These are phyloP conservation scores for Entelurus aequoreus DNA, from an alignment of 2,113 vertebrate species.

Conservation along the genomic window DNA sequence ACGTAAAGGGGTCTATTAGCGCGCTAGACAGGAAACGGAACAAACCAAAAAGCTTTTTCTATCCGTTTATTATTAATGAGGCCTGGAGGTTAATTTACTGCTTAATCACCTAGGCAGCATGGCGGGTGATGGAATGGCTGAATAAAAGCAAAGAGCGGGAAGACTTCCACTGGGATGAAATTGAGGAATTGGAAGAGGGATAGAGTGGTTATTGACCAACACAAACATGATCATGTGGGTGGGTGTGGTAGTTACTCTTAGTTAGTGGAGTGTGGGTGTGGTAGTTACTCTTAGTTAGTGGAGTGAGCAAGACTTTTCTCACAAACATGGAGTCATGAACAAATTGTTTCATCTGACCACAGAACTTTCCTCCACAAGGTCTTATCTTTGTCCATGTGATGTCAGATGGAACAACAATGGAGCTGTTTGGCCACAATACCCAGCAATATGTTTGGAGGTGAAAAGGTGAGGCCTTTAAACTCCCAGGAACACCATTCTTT, in stretches of 20 bases:
- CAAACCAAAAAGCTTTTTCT: conserved; percentile 62
- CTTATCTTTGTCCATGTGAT: too few relatives aligned
- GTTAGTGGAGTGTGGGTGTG: background rate
- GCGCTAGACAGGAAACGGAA: conserved; percentile 63
- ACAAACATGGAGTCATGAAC: too few relatives aligned
- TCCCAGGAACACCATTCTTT: too few relatives aligned
- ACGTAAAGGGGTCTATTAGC: conserved; percentile 65
- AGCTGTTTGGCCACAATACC: too few relatives aligned
- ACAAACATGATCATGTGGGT: conserved; percentile 6
- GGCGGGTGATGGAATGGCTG: conserved; percentile 38
- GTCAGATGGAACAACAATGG: too few relatives aligned
- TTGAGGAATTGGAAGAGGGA: conserved; percentile 5
- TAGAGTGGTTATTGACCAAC: background rate
- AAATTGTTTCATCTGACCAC: background rate
- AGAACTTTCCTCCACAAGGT: too few relatives aligned
- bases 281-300: conserved; percentile 7
- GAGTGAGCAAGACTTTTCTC: too few relatives aligned
- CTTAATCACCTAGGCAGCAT: conserved; percentile 66
- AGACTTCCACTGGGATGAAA: conserved; percentile 22
- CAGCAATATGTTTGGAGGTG: too few relatives aligned
- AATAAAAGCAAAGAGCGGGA: conserved; percentile 27
- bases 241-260: conserved; percentile 13
- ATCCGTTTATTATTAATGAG: conserved; percentile 68
- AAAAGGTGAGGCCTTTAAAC: too few relatives aligned
- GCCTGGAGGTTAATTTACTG: conserved; percentile 66